A percentile compares a stretch with the other conserved stretches of the same genome.
Evolutionary conservation across 2,888 invertebrate genomes (phyloP).

Genomic region (Iselma pallidipennis): DNA sequence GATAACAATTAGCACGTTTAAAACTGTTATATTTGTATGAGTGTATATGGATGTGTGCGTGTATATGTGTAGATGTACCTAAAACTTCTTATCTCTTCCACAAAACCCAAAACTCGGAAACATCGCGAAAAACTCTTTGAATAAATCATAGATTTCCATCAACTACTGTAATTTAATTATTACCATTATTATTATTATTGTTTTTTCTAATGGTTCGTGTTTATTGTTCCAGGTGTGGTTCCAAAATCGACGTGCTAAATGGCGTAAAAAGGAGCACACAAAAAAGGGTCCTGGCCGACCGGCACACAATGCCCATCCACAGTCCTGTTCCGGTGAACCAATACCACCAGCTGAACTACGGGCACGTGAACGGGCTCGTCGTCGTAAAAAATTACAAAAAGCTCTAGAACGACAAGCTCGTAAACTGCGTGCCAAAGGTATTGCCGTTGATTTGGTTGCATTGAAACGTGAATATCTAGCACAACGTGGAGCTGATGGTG

Average conservation of each 20-base stretch:
- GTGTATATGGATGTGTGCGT: no score
- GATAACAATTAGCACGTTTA: constrained; percentile 30
- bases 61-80: neutral
- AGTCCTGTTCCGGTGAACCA: constrained; percentile 96
- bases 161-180: neutral
- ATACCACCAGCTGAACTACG: constrained; percentile 89
- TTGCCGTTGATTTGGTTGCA: constrained; percentile 84
- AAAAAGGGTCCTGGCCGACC: constrained; percentile 98
- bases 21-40: neutral
- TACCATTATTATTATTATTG: neutral
- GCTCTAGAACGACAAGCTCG: constrained; percentile 90
- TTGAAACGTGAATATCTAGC: constrained; percentile 83
- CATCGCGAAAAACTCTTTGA: neutral
- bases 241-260: constrained; percentile 98
- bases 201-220: neutral
- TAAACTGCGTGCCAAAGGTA: constrained; percentile 89
- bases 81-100: neutral
- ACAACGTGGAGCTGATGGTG: constrained; percentile 67
- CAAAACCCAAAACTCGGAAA: neutral
- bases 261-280: constrained; percentile 99
- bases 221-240: constrained; percentile 90
- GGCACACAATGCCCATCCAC: constrained; percentile 97
- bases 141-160: neutral
- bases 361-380: constrained; percentile 83
- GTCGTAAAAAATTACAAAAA: constrained; percentile 90